Percentiles rank a stretch among this genome's conserved stretches.
These are phyloP conservation scores for Dioctria linearis DNA, from an alignment of 2,888 invertebrate species.

Conservation along the genomic window DNA sequence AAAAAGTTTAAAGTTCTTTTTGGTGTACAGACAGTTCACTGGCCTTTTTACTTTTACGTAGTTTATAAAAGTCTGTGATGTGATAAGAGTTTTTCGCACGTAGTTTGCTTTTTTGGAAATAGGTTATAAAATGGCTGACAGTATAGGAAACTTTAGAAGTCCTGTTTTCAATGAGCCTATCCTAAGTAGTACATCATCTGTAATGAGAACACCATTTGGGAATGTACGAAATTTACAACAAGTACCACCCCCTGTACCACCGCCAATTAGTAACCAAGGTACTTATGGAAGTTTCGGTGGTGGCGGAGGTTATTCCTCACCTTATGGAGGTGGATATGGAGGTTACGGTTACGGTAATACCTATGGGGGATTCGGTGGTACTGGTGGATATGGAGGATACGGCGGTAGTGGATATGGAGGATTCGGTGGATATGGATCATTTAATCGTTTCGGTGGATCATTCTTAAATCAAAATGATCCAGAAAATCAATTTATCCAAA, in stretches of 20 bases:
- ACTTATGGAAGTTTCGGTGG: constrained; percentile 54
- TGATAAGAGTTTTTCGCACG: constrained; percentile 2
- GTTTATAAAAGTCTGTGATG: constrained; percentile 8
- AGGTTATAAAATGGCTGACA: constrained; percentile 22
- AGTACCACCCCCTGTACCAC: constrained; percentile 63
- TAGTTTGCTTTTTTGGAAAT: neutral
- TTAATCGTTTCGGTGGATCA: constrained; percentile 65
- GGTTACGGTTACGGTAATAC: constrained; percentile 56
- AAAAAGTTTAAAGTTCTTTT: constrained; percentile 50
- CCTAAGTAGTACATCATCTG: constrained; percentile 54
- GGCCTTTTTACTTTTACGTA: neutral
- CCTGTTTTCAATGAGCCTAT: constrained; percentile 63
- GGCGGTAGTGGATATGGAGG: constrained; percentile 60
- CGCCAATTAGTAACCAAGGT: constrained; percentile 54
- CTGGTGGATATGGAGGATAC: constrained; percentile 63
- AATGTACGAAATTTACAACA: constrained; percentile 63
- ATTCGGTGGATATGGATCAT: constrained; percentile 66
- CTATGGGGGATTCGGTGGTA: constrained; percentile 65
- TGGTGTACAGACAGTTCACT: neutral
- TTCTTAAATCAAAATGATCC: constrained; percentile 65
- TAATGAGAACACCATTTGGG: constrained; percentile 66
- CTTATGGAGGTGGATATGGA: constrained; percentile 62
- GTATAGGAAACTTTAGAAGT: constrained; percentile 64
- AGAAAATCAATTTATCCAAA: constrained; percentile 80
- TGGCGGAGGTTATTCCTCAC: constrained; percentile 56